These are phyloP conservation scores for Cloeon dipterum DNA, from an alignment of 2,888 invertebrate genomes.

Conservation along the genomic window DNA sequence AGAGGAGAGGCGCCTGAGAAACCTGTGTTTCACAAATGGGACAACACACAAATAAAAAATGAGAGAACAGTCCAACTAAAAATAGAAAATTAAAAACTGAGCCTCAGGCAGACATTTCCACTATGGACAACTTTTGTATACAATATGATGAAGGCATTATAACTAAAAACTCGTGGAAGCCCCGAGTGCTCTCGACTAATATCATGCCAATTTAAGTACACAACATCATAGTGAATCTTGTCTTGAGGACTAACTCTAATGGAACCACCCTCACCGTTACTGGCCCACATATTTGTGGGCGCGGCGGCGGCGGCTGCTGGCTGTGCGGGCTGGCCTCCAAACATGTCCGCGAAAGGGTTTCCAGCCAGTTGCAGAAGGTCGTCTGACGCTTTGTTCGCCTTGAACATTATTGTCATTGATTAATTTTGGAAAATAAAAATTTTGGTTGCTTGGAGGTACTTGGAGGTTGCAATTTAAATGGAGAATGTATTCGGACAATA, in stretches of 20 bases:
- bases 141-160: too few relatives aligned
- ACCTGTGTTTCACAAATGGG: constrained; percentile 2
- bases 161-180: too few relatives aligned
- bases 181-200: too few relatives aligned
- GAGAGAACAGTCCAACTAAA: neutral
- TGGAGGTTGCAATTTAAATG: too few relatives aligned
- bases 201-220: too few relatives aligned
- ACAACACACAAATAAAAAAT: neutral
- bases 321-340: constrained; percentile 24
- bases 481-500: too few relatives aligned
- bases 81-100: neutral
- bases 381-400: constrained; percentile 74
- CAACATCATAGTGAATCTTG: neutral
- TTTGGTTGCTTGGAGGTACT: neutral
- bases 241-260: too few relatives aligned
- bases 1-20: constrained; percentile 6
- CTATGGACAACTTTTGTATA: neutral
- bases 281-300: constrained; percentile 24
- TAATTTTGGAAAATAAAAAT: constrained; percentile 10
- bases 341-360: constrained; percentile 81
- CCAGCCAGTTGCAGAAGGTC: constrained; percentile 60
- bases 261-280: constrained; percentile 27
- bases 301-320: constrained; percentile 12
- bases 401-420: too few relatives aligned
- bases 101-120: too few relatives aligned